Conservation (phyloP, 2,797 vertebrate genomes). For the Falco columbarius region DNA sequence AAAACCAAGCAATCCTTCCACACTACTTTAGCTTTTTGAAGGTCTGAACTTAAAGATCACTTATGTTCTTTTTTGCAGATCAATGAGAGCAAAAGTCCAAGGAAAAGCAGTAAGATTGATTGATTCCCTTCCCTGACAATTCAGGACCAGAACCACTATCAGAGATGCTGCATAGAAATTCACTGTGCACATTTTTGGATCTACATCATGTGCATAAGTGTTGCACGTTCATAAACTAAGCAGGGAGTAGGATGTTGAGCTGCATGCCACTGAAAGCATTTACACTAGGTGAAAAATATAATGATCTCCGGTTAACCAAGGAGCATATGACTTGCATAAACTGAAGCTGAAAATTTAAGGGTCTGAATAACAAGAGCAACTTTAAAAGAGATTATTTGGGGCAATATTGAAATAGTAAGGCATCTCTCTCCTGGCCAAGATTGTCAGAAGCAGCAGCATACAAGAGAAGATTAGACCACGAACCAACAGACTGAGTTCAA, state of each 20-base stretch:
- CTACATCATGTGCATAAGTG: background rate
- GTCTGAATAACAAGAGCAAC: background rate
- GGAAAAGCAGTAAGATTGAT: background rate
- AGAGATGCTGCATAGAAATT: background rate
- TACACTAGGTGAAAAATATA: background rate
- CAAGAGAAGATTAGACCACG: background rate
- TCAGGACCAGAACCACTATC: background rate
- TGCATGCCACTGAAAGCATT: background rate
- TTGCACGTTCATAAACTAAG: background rate
- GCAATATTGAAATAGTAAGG: background rate
- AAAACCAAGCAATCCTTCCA: background rate
- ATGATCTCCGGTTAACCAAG: background rate
- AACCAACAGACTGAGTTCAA: background rate
- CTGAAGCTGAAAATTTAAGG: background rate
- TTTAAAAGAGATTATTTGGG: background rate
- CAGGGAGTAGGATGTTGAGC: background rate
- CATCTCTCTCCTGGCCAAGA: background rate
- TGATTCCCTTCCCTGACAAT: background rate
- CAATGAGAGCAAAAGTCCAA: background rate
- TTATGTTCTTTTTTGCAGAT: background rate
- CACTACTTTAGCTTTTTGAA: background rate
- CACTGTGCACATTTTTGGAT: background rate
- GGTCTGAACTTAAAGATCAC: background rate
- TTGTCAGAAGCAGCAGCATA: background rate
- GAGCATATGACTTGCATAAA: background rate